These are phyloP conservation scores for Aradophagus sp. DNA, from an alignment of 1,140 invertebrate species.

Conservation along the genomic window DNA sequence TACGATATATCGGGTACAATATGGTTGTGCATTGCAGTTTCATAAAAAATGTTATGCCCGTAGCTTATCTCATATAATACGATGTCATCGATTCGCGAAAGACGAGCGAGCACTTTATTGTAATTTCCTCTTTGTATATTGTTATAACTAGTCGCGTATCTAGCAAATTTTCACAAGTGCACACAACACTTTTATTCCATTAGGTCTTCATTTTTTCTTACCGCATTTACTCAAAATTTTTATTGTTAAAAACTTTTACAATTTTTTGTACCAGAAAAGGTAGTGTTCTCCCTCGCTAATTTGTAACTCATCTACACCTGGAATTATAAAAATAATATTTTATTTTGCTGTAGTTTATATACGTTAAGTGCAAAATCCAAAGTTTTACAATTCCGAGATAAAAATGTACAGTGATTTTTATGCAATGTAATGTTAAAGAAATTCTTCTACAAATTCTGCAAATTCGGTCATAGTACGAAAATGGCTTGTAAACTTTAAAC, in stretches of 20 bases:
- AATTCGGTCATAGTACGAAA: too few species aligned
- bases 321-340: conserved; percentile 53
- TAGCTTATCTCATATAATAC: conserved; percentile 61
- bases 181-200: conserved; percentile 19
- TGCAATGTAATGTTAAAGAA: too few species aligned
- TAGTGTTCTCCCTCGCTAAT: conserved; percentile 89
- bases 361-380: too few species aligned
- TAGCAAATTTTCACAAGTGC: conserved; percentile 47
- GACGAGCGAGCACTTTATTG: conserved; percentile 45
- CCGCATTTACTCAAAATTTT: conserved; percentile 12
- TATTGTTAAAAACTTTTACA: conserved; percentile 76
- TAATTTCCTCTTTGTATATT: conserved; percentile 43
- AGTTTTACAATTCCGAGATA: too few species aligned
- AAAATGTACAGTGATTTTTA: too few species aligned
- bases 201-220: conserved; percentile 26
- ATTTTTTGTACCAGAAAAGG: conserved; percentile 93
- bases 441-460: too few species aligned
- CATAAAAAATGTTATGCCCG: conserved; percentile 71
- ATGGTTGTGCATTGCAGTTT: conserved; percentile 73
- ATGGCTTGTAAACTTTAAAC: too few species aligned
- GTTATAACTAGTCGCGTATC: conserved; percentile 44
- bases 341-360: too few species aligned
- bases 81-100: conserved; percentile 51
- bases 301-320: conserved; percentile 88
- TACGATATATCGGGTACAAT: conserved; percentile 69